Base-by-base conservation (phyloP, 2,888 invertebrate species). In the Drosophila aldrichi region DNA sequence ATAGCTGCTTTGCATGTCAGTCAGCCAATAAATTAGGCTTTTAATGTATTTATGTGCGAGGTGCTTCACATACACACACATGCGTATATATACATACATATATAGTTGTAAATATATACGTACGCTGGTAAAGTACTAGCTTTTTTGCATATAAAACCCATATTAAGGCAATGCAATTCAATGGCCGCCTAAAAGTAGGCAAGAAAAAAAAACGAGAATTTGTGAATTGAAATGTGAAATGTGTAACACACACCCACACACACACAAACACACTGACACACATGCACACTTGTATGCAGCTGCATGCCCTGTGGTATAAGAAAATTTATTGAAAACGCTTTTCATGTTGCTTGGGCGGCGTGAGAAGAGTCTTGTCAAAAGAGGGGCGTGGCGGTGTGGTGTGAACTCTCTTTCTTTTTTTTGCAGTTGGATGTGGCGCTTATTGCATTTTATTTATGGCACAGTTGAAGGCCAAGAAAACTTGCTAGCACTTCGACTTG, bases 401-500 rank as follows among this genome's bases (percentile, higher is more conserved):
- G 25, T 25, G 25, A 6, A 2, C 3, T 22, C 3, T 22, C 22
- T 22, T 22, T 22, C 0, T 25, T 29, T 29, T 29, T 29, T 29
- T 7, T 38, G 3, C 32, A 25, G 48, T 6, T 34, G 49, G 48
- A 49, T 49, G 60, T 14, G 38, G 55, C 64, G 71, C 77, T 79
- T 79, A 79, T 84, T 82, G 82, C 79, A 75, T 77, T 82, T 82
- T 82, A 82, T 82, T 82, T 82, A 82, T 84, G 71, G 71, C 70
- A 44, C 52, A 73, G 58, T 70, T 74, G 77, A 79, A 82, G 83
- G 80, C 77, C 73, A 79, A 82, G 83, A 81, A 79, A 82, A 82
- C 80, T 81, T 79, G 64, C 66, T 55, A 74, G 55, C 55, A 58
- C 63, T 20, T 16, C 55, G 61, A 65, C 63, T 74, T 82, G 75